A percentile compares a stretch with the other conserved stretches of the same genome.
Evolutionary conservation across 2,888 invertebrate species (phyloP).

Genomic region (Synanthedon myopaeformis): DNA sequence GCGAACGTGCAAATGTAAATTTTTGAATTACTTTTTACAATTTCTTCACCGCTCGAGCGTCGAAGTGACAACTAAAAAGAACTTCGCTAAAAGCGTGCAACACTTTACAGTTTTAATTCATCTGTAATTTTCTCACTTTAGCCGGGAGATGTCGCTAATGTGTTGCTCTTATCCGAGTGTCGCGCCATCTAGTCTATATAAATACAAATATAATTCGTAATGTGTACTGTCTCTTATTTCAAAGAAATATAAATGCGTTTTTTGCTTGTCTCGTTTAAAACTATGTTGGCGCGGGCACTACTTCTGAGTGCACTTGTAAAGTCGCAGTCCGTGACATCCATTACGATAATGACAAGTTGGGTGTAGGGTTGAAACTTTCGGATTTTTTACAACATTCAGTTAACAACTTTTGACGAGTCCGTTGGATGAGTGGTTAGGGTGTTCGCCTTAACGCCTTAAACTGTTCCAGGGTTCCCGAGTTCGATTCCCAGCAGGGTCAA

Average conservation of each 20-base stretch:
- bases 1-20: background rate
- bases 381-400: no score
- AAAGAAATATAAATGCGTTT: background rate
- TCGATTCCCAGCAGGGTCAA: no score
- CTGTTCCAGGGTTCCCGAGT: no score
- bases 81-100: background rate
- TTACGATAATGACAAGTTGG: slow-evolving; percentile 39
- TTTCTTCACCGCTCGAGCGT: background rate
- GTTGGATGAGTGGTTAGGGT: no score
- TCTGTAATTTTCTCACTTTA: slow-evolving; percentile 60
- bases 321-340: slow-evolving; percentile 67
- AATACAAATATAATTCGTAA: background rate
- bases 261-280: background rate
- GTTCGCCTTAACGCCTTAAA: no score
- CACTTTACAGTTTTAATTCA: background rate
- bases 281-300: background rate
- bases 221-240: background rate
- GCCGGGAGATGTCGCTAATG: slow-evolving; percentile 63
- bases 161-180: slow-evolving; percentile 49
- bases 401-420: no score
- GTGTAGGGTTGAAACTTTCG: background rate
- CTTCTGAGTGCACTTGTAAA: slow-evolving; percentile 46
- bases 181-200: slow-evolving; percentile 37
- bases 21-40: background rate
- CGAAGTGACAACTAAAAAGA: background rate